Percentiles rank a stretch among this genome's conserved stretches.
phyloP scores from a whole-genome alignment of 2,888 invertebrate species.

The Rhopalosiphum nymphaeae region DNA sequence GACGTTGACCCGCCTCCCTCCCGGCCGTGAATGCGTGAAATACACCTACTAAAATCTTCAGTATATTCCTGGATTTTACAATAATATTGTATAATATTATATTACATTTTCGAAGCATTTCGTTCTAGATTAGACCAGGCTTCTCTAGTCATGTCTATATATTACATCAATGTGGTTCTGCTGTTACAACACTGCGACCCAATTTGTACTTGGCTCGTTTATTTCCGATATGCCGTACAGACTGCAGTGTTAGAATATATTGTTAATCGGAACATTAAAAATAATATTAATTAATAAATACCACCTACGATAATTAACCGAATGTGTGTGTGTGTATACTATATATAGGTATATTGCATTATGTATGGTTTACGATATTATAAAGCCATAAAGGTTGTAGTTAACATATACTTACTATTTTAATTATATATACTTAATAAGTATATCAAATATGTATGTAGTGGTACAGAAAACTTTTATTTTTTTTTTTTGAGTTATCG shows the following conservation, averaged over 20 bases:
- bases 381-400: background rate
- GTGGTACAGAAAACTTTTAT: background rate
- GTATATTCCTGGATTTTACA: background rate
- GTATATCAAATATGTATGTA: background rate
- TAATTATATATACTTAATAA: background rate
- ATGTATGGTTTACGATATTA: background rate
- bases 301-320: background rate
- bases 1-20: background rate
- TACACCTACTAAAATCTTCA: background rate
- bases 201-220: background rate
- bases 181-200: background rate
- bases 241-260: background rate
- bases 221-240: background rate
- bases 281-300: background rate
- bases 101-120: background rate
- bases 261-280: background rate
- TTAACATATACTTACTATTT: background rate
- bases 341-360: no score
- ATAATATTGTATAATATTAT: background rate
- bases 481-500: background rate
- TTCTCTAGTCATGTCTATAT: background rate
- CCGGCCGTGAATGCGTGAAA: background rate
- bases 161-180: background rate
- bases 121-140: background rate
- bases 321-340: background rate